Evolutionary conservation across 1,140 invertebrate genomes (phyloP).

Genomic region (Calephelis nemesis): DNA sequence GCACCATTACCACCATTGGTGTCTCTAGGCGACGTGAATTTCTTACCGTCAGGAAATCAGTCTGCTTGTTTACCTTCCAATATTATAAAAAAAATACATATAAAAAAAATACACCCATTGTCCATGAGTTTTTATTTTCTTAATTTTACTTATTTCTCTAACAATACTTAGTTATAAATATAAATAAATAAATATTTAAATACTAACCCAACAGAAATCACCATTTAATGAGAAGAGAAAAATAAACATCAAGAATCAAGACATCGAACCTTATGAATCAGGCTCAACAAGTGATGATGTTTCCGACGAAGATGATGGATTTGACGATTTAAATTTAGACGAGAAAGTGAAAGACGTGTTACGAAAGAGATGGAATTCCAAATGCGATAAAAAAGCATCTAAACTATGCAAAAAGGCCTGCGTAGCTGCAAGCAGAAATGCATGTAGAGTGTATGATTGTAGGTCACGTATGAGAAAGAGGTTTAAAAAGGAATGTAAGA

Average conservation of each 20-base stretch:
- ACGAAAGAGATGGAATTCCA: slow-evolving; percentile 35
- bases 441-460: slow-evolving; percentile 37
- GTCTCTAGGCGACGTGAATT: too few relatives aligned
- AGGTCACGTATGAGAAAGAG: slow-evolving; percentile 36
- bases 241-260: background rate
- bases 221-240: too few relatives aligned
- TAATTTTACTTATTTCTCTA: too few relatives aligned
- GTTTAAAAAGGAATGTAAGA: slow-evolving; percentile 44
- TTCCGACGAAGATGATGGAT: background rate
- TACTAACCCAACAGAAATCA: too few relatives aligned
- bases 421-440: slow-evolving; percentile 31
- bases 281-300: background rate
- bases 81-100: too few relatives aligned
- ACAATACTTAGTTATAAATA: too few relatives aligned
- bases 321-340: slow-evolving; percentile 31
- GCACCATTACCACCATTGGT: too few relatives aligned
- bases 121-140: too few relatives aligned
- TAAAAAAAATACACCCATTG: too few relatives aligned
- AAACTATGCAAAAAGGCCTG: slow-evolving; percentile 47
- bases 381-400: slow-evolving; percentile 37
- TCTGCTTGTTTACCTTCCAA: too few relatives aligned
- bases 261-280: slow-evolving; percentile 3
- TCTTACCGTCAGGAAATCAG: too few relatives aligned
- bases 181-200: too few relatives aligned
- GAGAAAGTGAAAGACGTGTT: slow-evolving; percentile 30